Percentiles rank a stretch among this genome's conserved stretches.
Conservation (phyloP, 2,888 invertebrate genomes). For the Ectobius pallidus region DNA sequence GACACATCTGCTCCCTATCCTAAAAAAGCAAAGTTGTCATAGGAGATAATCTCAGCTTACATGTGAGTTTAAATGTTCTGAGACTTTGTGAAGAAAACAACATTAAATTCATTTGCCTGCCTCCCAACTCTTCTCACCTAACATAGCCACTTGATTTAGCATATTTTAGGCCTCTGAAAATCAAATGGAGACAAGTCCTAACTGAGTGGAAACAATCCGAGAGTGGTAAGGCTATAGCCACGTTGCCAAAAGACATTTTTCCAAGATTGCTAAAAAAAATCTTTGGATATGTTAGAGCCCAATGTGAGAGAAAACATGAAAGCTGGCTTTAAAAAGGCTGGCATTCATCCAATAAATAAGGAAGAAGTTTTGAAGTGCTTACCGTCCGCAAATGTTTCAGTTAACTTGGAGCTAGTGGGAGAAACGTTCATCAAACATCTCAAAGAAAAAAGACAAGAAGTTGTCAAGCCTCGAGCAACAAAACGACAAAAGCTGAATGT, state of each 20-base stretch:
- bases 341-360: neutral
- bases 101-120: slow-evolving; percentile 25
- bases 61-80: slow-evolving; percentile 38
- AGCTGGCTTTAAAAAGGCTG: slow-evolving; percentile 12
- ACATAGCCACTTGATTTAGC: slow-evolving; percentile 46
- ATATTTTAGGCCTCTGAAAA: slow-evolving; percentile 46
- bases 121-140: slow-evolving; percentile 46
- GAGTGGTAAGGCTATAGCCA: neutral
- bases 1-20: slow-evolving; percentile 45
- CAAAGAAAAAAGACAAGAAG: neutral
- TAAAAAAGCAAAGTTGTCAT: slow-evolving; percentile 43
- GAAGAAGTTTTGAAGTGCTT: neutral
- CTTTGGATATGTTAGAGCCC: neutral
- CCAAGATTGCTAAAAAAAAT: neutral
- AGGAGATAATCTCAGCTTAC: slow-evolving; percentile 42
- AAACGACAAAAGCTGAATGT: neutral
- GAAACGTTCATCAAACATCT: neutral
- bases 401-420: neutral
- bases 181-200: slow-evolving; percentile 44
- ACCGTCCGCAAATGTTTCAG: neutral
- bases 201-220: slow-evolving; percentile 41
- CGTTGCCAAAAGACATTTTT: neutral
- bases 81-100: slow-evolving; percentile 40
- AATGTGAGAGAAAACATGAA: neutral
- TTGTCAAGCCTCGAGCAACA: neutral